A percentile compares a stretch with the other conserved stretches of the same genome.
Conservation (phyloP, 1,140 invertebrate species). For the Oscheius sp. region DNA sequence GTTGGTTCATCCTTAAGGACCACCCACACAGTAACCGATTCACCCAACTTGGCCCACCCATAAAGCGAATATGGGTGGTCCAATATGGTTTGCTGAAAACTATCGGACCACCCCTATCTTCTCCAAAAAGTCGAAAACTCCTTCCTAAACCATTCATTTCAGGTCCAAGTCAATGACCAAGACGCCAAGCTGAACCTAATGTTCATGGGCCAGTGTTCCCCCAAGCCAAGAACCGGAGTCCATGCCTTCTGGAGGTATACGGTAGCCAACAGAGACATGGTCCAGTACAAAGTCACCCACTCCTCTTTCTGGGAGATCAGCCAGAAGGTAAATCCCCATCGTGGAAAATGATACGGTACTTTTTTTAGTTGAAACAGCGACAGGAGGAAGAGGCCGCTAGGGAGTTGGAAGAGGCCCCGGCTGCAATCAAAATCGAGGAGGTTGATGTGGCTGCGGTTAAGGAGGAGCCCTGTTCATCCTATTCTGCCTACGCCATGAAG, state of each 20-base stretch:
- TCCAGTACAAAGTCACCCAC: slow-evolving; percentile 70
- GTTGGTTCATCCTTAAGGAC: too few relatives aligned
- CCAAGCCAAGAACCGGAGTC: slow-evolving; percentile 29
- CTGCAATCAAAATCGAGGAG: neutral
- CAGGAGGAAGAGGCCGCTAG: neutral
- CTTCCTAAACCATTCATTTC: slow-evolving; percentile 18
- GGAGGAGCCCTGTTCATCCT: slow-evolving; percentile 48
- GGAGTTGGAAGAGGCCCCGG: slow-evolving; percentile 1
- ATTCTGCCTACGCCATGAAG: neutral
- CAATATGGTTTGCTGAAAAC: too few relatives aligned
- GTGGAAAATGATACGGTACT: neutral
- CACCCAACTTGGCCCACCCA: too few relatives aligned
- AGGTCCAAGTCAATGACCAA: slow-evolving; percentile 22
- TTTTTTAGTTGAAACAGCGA: slow-evolving; percentile 1
- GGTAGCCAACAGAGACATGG: slow-evolving; percentile 65
- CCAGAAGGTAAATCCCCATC: slow-evolving; percentile 1
- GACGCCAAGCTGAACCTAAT: slow-evolving; percentile 42
- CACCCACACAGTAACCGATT: too few relatives aligned
- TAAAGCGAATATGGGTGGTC: too few relatives aligned
- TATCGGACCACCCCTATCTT: too few relatives aligned
- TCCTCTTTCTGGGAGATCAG: slow-evolving; percentile 67
- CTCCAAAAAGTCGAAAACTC: too few relatives aligned
- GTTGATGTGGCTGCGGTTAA: slow-evolving; percentile 42
- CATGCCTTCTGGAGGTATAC: slow-evolving; percentile 67
- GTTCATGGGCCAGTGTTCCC: slow-evolving; percentile 40